Percentiles rank a stretch among this genome's conserved stretches.
These are phyloP conservation scores for Nixonia krombeini DNA, from an alignment of 1,140 invertebrate species.

Conservation along the genomic window DNA sequence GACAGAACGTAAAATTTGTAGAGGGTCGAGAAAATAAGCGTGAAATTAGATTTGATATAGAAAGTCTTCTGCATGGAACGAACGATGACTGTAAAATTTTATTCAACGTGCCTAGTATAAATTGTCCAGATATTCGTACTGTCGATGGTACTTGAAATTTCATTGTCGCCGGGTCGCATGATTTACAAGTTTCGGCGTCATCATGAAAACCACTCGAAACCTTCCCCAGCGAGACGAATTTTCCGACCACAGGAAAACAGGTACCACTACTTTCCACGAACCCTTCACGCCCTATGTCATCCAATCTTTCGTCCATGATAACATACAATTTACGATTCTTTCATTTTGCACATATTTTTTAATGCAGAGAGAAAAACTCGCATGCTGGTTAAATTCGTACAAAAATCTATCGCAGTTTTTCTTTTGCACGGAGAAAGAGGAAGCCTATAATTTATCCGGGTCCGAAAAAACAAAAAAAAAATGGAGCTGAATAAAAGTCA, in stretches of 20 bases:
- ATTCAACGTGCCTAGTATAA: not conserved
- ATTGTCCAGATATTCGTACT: not conserved
- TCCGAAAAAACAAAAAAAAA: conserved; percentile 6
- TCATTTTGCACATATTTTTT: no score
- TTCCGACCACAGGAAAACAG: conserved; percentile 18
- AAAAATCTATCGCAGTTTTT: no score
- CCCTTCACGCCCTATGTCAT: conserved; percentile 23
- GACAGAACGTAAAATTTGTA: no score
- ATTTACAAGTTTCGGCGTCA: conserved; percentile 6
- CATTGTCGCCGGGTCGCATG: conserved; percentile 7
- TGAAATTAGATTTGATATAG: no score
- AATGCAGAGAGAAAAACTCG: no score
- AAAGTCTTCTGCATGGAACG: no score
- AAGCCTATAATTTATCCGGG: not conserved
- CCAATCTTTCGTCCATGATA: no score
- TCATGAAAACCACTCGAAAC: not conserved
- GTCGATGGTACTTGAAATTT: not conserved
- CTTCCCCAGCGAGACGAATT: conserved; percentile 30
- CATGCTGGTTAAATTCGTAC: no score
- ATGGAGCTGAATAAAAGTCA: conserved; percentile 19
- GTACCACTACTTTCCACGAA: conserved; percentile 18
- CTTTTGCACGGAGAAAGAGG: no score
- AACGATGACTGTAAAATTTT: not conserved
- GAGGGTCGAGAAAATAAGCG: no score
- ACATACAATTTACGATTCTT: no score